A percentile compares a stretch with the other conserved stretches of the same genome.
Conservation (phyloP, 2,113 vertebrate species). For the Aythya baeri region DNA sequence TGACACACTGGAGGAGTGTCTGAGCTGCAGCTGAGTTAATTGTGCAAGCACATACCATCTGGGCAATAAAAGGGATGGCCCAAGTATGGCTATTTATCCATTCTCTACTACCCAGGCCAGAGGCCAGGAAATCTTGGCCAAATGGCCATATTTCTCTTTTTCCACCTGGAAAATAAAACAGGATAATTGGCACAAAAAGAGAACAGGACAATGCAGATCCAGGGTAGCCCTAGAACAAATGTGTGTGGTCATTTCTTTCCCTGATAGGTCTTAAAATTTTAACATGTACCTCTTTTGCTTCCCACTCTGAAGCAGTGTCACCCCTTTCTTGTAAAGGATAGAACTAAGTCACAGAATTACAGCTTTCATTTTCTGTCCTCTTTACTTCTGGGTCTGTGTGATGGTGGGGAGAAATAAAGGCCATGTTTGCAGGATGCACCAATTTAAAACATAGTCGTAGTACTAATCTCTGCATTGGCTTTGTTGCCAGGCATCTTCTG, state of each 20-base stretch:
- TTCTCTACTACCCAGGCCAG: background rate
- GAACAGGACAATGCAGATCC: background rate
- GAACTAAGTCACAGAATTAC: background rate
- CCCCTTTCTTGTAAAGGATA: background rate
- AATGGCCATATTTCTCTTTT: background rate
- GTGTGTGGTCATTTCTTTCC: background rate
- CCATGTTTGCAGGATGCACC: background rate
- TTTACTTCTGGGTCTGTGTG: background rate
- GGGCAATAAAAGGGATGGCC: background rate
- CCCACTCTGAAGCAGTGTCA: background rate
- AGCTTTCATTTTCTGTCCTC: background rate
- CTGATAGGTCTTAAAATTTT: background rate
- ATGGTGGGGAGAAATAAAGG: background rate
- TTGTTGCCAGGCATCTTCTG: background rate
- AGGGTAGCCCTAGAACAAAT: background rate
- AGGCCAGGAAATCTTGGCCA: background rate
- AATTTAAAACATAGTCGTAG: background rate
- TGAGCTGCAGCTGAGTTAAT: background rate
- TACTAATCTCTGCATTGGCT: background rate
- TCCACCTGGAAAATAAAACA: background rate
- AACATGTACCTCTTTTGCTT: background rate
- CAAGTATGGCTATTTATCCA: background rate
- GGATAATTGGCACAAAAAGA: background rate
- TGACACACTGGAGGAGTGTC: constrained; percentile 3
- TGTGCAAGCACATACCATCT: constrained; percentile 26